Conservation (phyloP, 2,113 vertebrate genomes). For the Manacus vitellinus region DNA sequence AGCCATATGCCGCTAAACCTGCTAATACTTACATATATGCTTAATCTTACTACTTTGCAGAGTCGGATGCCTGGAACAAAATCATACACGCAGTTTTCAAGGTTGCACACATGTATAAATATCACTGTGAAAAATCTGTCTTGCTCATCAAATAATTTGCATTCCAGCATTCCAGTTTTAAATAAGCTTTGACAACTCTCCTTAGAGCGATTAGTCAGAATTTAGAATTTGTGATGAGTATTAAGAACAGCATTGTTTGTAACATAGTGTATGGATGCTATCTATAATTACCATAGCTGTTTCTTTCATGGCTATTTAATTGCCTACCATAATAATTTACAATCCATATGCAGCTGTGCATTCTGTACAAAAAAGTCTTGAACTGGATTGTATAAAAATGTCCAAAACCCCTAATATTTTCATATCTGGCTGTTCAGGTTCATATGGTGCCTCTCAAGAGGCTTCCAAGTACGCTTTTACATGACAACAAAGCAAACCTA, state of each 20-base stretch:
- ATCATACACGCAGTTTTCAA: background rate
- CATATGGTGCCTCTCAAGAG: background rate
- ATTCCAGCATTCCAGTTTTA: background rate
- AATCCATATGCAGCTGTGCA: background rate
- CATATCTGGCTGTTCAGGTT: background rate
- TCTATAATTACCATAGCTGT: background rate
- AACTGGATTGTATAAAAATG: background rate
- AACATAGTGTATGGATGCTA: background rate
- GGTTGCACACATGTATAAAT: background rate
- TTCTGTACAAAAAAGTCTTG: background rate
- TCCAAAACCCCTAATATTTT: background rate
- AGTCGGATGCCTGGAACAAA: background rate
- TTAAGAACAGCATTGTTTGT: background rate
- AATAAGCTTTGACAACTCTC: background rate
- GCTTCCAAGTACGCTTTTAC: background rate
- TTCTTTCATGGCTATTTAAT: slow-evolving; percentile 8
- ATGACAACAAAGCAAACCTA: background rate
- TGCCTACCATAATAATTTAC: background rate
- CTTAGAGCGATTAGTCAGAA: background rate
- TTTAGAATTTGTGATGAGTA: background rate
- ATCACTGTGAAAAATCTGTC: background rate
- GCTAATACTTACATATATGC: background rate
- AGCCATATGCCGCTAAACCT: background rate
- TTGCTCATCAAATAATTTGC: background rate
- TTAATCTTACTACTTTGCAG: background rate